phyloP scores from a whole-genome alignment of 2,888 invertebrate genomes.

The Agrypnus murinus region DNA sequence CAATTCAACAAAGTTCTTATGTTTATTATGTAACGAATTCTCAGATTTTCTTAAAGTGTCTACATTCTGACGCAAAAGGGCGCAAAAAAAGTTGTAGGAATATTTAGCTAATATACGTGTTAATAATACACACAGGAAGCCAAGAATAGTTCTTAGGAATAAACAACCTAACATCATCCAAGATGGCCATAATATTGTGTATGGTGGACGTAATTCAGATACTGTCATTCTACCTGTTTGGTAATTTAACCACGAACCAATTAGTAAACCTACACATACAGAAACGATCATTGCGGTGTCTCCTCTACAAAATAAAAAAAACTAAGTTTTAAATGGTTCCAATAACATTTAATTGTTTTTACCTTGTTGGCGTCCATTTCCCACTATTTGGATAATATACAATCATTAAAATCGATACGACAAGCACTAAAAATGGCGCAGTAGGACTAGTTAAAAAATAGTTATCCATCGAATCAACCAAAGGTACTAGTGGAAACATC shows the following conservation, averaged over 20 bases:
- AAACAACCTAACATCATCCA: slow-evolving; percentile 80
- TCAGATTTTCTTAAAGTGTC: slow-evolving; percentile 79
- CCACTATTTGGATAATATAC: slow-evolving; percentile 88
- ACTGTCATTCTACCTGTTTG: slow-evolving; percentile 82
- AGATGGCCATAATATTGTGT: slow-evolving; percentile 86
- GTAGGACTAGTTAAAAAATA: slow-evolving; percentile 80
- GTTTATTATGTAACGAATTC: slow-evolving; percentile 79
- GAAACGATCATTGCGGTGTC: slow-evolving; percentile 93
- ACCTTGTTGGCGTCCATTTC: slow-evolving; percentile 94
- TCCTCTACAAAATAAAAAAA: slow-evolving; percentile 76
- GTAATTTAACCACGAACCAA: slow-evolving; percentile 90
- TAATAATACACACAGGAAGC: slow-evolving; percentile 83
- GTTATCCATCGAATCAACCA: slow-evolving; percentile 83
- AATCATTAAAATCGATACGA: slow-evolving; percentile 80
- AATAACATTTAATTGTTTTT: slow-evolving; percentile 54
- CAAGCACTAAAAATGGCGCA: slow-evolving; percentile 79
- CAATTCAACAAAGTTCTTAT: slow-evolving; percentile 86
- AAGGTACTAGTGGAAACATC: slow-evolving; percentile 83
- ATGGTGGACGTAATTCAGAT: slow-evolving; percentile 77
- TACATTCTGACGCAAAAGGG: slow-evolving; percentile 79
- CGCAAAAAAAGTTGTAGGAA: slow-evolving; percentile 81
- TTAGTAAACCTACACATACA: slow-evolving; percentile 84
- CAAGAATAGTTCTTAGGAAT: slow-evolving; percentile 82
- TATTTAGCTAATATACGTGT: slow-evolving; percentile 82
- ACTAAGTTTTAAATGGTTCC: not conserved